These are phyloP conservation scores for Bujurquina vittata DNA, from an alignment of 2,113 vertebrate species.

Conservation along the genomic window DNA sequence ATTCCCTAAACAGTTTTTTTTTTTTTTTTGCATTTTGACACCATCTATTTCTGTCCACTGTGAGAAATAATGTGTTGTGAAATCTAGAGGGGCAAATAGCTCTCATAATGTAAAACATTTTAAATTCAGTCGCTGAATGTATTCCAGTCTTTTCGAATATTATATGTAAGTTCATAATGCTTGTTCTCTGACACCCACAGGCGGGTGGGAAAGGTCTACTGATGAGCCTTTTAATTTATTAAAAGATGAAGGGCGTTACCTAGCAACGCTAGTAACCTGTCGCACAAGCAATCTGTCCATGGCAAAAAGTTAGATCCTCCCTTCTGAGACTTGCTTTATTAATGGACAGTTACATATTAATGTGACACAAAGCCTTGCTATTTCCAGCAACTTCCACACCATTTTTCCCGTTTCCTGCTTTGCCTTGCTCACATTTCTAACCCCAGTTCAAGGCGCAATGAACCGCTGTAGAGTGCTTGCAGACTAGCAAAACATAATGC, in stretches of 20 bases:
- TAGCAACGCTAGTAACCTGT: slow-evolving; percentile 61
- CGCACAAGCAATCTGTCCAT: slow-evolving; percentile 41
- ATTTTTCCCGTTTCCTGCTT: slow-evolving; percentile 25
- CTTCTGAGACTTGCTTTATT: slow-evolving; percentile 21
- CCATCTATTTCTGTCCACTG: slow-evolving; percentile 48
- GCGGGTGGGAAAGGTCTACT: slow-evolving; percentile 43
- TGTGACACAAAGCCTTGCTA: slow-evolving; percentile 61
- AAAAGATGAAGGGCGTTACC: slow-evolving; percentile 65
- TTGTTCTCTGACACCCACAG: slow-evolving; percentile 6
- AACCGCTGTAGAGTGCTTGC: slow-evolving; percentile 54
- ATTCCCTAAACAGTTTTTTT: slow-evolving; percentile 7
- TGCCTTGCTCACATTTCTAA: slow-evolving; percentile 49
- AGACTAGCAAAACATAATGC: slow-evolving; percentile 28
- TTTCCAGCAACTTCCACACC: slow-evolving; percentile 21
- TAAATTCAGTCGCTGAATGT: slow-evolving; percentile 4
- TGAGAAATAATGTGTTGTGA: slow-evolving; percentile 38
- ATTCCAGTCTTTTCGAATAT: slow-evolving; percentile 33
- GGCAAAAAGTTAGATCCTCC: slow-evolving; percentile 30
- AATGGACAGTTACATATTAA: slow-evolving; percentile 35
- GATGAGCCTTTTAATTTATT: slow-evolving; percentile 71
- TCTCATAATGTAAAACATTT: slow-evolving; percentile 36
- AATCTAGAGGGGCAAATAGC: slow-evolving; percentile 29
- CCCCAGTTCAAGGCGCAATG: slow-evolving; percentile 22
- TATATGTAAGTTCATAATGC: slow-evolving; percentile 17
- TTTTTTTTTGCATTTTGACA: slow-evolving; percentile 47